Percentiles rank a stretch among this genome's conserved stretches.
These are phyloP conservation scores for Hafferia zeledoni DNA, from an alignment of 2,797 vertebrate genomes.

Conservation along the genomic window DNA sequence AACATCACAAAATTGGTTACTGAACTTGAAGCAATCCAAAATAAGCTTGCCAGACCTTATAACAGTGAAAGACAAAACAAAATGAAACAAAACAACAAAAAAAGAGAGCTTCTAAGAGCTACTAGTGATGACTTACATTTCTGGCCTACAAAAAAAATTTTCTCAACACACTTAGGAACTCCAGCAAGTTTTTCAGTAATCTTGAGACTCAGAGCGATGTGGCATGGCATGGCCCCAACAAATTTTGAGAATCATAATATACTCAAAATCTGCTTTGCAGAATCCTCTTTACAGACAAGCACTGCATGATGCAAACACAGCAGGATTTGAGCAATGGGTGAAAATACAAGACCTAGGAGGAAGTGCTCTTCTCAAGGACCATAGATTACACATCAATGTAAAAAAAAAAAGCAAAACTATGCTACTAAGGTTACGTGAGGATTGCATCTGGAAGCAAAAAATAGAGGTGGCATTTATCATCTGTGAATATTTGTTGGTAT, in stretches of 20 bases:
- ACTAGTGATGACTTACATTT: not conserved
- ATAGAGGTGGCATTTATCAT: not conserved
- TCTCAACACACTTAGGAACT: not conserved
- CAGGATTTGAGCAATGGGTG: not conserved
- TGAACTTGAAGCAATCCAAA: slow-evolving; percentile 6
- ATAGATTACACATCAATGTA: not conserved
- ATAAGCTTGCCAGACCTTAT: not conserved
- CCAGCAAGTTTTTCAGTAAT: not conserved
- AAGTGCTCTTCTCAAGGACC: not conserved
- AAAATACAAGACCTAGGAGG: not conserved
- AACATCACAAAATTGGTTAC: not conserved
- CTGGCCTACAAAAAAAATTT: not conserved
- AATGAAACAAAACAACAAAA: not conserved
- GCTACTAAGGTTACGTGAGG: not conserved
- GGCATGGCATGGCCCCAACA: not conserved
- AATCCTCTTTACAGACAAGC: not conserved
- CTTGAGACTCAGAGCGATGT: not conserved
- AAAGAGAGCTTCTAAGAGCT: not conserved
- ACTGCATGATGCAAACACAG: not conserved
- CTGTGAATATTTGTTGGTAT: not conserved
- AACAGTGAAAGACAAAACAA: not conserved
- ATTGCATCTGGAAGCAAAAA: not conserved
- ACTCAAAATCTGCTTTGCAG: not conserved
- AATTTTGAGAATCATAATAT: not conserved
- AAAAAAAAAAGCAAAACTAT: not conserved